Conservation (phyloP, 35 echinoderm and acorn worm species). For the Acanthaster planci region DNA sequence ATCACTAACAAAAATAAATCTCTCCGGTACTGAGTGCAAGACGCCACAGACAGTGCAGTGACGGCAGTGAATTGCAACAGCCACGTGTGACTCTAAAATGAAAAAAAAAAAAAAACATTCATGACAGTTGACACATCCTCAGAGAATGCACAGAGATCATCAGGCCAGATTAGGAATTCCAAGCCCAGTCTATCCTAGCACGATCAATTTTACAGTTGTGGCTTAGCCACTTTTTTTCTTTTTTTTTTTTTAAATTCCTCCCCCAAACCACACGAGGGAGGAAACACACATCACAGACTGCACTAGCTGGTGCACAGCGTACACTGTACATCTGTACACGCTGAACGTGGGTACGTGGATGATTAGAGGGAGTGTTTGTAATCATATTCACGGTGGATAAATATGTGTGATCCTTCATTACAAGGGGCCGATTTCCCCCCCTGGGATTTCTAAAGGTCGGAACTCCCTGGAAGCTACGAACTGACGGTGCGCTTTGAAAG, state of each 20-base stretch:
- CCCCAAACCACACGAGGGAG: no score
- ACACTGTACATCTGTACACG: no score
- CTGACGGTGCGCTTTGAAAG: no score
- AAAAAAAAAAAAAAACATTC: neutral
- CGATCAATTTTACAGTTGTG: constrained; percentile 19
- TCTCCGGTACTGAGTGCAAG: no score
- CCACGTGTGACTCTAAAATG: no score
- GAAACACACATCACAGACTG: neutral
- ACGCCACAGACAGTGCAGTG: no score
- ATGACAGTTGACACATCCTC: constrained; percentile 13
- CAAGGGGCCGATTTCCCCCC: neutral
- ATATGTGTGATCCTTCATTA: constrained; percentile 8
- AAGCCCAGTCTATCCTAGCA: neutral
- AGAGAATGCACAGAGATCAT: neutral
- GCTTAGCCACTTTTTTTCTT: neutral
- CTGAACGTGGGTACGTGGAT: neutral
- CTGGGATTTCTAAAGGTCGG: neutral
- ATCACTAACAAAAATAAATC: no score
- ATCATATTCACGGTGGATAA: constrained; percentile 13
- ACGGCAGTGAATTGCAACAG: no score
- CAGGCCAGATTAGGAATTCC: constrained; percentile 14
- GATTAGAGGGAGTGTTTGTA: neutral
- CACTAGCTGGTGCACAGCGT: no score
- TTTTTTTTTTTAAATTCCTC: no score
- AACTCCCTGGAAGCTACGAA: no score